Base-by-base conservation (phyloP, 2,113 vertebrate species). In the Holacanthus passer region DNA sequence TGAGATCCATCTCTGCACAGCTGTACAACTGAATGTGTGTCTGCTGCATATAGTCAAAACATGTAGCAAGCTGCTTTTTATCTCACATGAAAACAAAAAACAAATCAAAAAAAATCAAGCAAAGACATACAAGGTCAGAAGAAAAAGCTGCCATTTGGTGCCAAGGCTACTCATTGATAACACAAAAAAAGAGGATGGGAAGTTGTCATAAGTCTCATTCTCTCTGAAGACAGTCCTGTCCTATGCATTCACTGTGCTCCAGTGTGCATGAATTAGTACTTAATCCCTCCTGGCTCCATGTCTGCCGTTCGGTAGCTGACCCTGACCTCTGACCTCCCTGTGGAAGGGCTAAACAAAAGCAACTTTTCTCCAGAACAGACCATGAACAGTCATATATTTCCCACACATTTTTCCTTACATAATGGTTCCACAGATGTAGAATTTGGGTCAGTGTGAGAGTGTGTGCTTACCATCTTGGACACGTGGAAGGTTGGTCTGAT, bases 391-490 rank as follows among this genome's bases (percentile, higher is more conserved):
- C 16, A 45, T 13, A 45, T 20, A 47, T 29, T 27, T 58, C 69
- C 48, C 69, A 66, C 45, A 35, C 29, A 31, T 43, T n/a, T 66
- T 4, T 27, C 55, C 48, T 70, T 19, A 32, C 55, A 10, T 0
- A 50, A 8, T 12, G 17, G 43, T n/a, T 77, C 63, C 56, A 32
- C 4, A 50, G 14, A 41, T 67, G 56, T 7, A 29, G 20, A 3
- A 72, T 22, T 9, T 50, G 50, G 22, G 31, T 69, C 17, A 11
- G 35, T 35, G 43, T 48, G 53, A 1, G 17, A 24, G 50, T 17
- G 37, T 76, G 52, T n/a, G 58, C 65, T 81, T 91, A 96, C 96
- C 96, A 89, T 96, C 95, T 86, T 93, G 93, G 58, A 96, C 95
- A 35, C 88, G 88, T 37, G 95, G 95, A 73, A 96, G 92, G 82